Conservation (phyloP, 2,113 vertebrate species). For the Chaenocephalus aceratus region DNA sequence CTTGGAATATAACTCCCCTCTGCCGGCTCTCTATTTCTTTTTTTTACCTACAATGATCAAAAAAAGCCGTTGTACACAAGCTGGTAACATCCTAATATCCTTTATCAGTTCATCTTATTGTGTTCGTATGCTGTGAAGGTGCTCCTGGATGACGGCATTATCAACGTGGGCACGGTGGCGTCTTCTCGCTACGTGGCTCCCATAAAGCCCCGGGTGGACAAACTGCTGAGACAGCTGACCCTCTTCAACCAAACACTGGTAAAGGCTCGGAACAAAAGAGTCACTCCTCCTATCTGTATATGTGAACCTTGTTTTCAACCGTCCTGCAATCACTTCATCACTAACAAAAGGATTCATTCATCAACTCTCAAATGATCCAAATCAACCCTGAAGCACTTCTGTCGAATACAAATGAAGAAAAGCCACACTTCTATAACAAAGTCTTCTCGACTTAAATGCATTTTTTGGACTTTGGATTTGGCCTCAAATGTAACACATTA, state of each 20-base stretch:
- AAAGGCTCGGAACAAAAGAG: conserved; percentile 30
- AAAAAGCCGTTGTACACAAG: too few relatives aligned
- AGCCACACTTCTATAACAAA: background rate
- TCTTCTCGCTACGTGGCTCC: conserved; percentile 86
- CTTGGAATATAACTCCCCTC: too few relatives aligned
- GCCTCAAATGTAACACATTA: conserved; percentile 31
- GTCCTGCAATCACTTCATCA: too few relatives aligned
- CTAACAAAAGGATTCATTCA: too few relatives aligned
- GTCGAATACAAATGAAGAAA: too few relatives aligned
- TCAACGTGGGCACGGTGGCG: conserved; percentile 85
- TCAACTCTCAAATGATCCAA: too few relatives aligned
- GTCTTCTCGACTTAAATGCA: conserved; percentile 12
- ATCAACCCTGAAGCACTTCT: too few relatives aligned
- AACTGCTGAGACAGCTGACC: conserved; percentile 83
- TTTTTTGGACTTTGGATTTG: conserved; percentile 12
- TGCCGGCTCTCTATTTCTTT: too few relatives aligned
- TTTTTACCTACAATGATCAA: too few relatives aligned
- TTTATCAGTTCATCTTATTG: background rate
- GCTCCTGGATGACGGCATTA: conserved; percentile 87
- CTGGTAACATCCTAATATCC: too few relatives aligned
- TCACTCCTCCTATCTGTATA: too few relatives aligned
- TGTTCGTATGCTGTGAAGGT: conserved; percentile 74
- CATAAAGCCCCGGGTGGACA: conserved; percentile 84
- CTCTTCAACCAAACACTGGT: conserved; percentile 90
- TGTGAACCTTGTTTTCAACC: too few relatives aligned